These are phyloP conservation scores for Limnephilus rhombicus DNA, from an alignment of 2,888 invertebrate genomes.

Conservation along the genomic window DNA sequence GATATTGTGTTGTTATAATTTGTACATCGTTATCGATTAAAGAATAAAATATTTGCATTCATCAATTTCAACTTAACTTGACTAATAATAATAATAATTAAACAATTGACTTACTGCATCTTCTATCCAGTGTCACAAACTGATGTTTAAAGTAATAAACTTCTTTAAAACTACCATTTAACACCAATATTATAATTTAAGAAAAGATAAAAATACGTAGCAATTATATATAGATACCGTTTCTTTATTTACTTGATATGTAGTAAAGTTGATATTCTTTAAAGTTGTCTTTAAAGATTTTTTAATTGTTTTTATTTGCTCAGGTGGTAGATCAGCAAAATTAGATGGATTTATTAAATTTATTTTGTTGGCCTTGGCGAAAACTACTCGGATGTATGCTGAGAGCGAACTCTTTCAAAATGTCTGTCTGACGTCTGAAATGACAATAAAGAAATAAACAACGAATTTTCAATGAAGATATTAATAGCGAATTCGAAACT, in stretches of 20 bases:
- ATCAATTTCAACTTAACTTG: not conserved
- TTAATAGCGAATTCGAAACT: not conserved
- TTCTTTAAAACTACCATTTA: not conserved
- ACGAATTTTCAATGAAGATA: not conserved
- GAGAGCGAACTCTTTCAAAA: slow-evolving; percentile 64
- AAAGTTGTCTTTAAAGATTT: slow-evolving; percentile 62
- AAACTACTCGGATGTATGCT: slow-evolving; percentile 58
- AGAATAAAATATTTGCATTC: too few relatives aligned
- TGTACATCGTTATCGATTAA: too few relatives aligned
- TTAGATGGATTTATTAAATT: slow-evolving; percentile 8
- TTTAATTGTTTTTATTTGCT: slow-evolving; percentile 16
- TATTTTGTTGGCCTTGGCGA: slow-evolving; percentile 58
- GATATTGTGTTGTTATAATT: too few relatives aligned
- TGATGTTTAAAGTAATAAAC: not conserved
- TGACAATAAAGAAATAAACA: slow-evolving; percentile 18
- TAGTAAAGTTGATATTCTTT: slow-evolving; percentile 66
- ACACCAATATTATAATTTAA: not conserved
- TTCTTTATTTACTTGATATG: slow-evolving; percentile 65
- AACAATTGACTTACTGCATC: not conserved
- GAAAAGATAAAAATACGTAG: not conserved
- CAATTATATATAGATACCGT: slow-evolving; percentile 8
- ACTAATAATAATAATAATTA: not conserved
- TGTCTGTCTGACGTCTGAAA: slow-evolving; percentile 55
- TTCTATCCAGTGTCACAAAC: not conserved
- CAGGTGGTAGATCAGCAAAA: not conserved